Evolutionary conservation across 1,140 invertebrate species (phyloP).

Genomic region (Lordiphosa mommai): DNA sequence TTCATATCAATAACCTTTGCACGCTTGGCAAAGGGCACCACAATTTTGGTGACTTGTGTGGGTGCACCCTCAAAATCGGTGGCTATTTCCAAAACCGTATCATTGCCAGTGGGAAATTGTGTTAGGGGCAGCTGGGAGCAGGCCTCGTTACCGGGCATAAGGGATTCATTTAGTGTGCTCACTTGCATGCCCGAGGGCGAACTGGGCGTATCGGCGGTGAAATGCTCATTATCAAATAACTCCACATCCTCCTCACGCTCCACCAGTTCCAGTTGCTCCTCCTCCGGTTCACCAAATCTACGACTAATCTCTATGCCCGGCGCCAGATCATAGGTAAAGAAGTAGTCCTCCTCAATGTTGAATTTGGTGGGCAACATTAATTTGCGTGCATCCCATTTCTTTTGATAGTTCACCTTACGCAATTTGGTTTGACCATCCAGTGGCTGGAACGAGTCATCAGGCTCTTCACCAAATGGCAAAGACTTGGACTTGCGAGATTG

Average conservation of each 20-base stretch:
- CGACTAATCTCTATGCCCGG: conserved; percentile 52
- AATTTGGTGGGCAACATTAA: conserved; percentile 66
- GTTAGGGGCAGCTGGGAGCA: background rate
- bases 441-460: conserved; percentile 48
- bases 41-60: conserved; percentile 82
- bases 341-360: conserved; percentile 49
- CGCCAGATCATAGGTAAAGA: conserved; percentile 50
- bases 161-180: background rate
- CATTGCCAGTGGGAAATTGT: conserved; percentile 29
- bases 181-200: conserved; percentile 21
- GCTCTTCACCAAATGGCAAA: conserved; percentile 44
- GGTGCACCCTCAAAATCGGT: conserved; percentile 74
- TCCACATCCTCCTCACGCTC: conserved; percentile 41
- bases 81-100: conserved; percentile 71
- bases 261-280: conserved; percentile 22
- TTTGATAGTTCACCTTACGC: conserved; percentile 67
- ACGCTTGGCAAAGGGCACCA: conserved; percentile 85
- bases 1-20: conserved; percentile 90
- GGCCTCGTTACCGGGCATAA: background rate
- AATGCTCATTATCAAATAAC: conserved; percentile 55
- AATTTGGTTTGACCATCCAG: conserved; percentile 51
- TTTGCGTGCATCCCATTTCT: conserved; percentile 76
- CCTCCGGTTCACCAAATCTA: conserved; percentile 32
- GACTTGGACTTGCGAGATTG: conserved; percentile 36
- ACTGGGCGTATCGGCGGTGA: conserved; percentile 22